A percentile compares a stretch with the other conserved stretches of the same genome.
Conservation (phyloP, 2,888 invertebrate genomes). For the Polia nebulosa region DNA sequence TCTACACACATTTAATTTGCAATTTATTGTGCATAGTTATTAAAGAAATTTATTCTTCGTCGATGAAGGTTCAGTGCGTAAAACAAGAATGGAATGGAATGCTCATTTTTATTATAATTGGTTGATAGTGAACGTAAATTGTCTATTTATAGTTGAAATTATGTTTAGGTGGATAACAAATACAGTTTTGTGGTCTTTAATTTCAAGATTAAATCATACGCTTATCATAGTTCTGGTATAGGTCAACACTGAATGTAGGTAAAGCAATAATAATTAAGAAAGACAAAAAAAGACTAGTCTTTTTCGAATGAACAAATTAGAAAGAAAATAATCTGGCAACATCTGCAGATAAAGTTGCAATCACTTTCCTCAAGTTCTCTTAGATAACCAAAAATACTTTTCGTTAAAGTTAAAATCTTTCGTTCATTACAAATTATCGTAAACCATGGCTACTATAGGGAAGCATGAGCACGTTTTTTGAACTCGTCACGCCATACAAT, state of each 20-base stretch:
- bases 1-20: constrained; percentile 54
- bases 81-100: constrained; percentile 28
- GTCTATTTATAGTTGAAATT: neutral
- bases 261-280: neutral
- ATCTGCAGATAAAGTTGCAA: neutral
- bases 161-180: neutral
- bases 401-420: constrained; percentile 33
- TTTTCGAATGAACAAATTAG: neutral
- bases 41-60: constrained; percentile 42
- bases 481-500: constrained; percentile 79
- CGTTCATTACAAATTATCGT: constrained; percentile 34
- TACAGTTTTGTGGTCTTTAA: neutral
- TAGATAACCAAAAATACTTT: constrained; percentile 17
- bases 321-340: neutral
- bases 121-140: neutral
- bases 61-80: constrained; percentile 23
- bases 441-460: constrained; percentile 30
- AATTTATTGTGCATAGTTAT: constrained; percentile 45
- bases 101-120: constrained; percentile 1
- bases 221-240: neutral
- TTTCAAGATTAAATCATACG: neutral
- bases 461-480: constrained; percentile 71
- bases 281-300: neutral
- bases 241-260: neutral
- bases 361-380: neutral